Evolutionary conservation across 1,140 invertebrate species (phyloP), one percentile per base, ranked within the genome.

Genomic region (Drosophila pachea): DNA sequence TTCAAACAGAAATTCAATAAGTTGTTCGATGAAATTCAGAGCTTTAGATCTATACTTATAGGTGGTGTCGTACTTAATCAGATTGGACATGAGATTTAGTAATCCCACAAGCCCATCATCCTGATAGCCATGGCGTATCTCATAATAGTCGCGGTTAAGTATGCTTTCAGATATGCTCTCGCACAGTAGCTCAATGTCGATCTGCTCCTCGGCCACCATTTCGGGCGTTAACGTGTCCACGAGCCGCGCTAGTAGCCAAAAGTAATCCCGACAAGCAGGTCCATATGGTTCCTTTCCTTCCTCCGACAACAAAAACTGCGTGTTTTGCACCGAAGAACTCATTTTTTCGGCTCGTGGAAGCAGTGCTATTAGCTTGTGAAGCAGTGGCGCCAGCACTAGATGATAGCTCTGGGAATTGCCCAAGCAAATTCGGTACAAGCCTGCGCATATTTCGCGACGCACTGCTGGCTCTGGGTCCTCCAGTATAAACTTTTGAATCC

Each of bases 241-340:
- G 6, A 98, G 90, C 12, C 96, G 92, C 76, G 96, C 96, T 2
- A 97, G 91, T 0, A 98, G 90, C 96, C 96, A 97, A 87, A 98
- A 98, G 89, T 97, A 98, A 88, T 98, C 97, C 16, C 96, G 90
- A 90, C 97, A 98, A 5, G 97, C 96, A 5, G 96, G 96, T 2
- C 97, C 97, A 88, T 96, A 97, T 0, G 96, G 95, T 81, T 97
- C 96, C 84, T 97, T 97, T 3, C 95, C 94, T 82, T 96, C 95
- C 79, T 97, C 95, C 0, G 93, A 89, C 0, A 91, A 89, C 40
- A 92, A 89, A 67, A 92, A 92, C 32, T 93, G 68, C 22, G 92
- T 91, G 52, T 84, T 82, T 43, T 89, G 86, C 16, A 89, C 88
- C 16, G 93, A 93, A 6, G 95, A 94, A 56, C 95, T 93, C 94